phyloP scores from a whole-genome alignment of 2,113 vertebrate species.

The Penelope pileata region DNA sequence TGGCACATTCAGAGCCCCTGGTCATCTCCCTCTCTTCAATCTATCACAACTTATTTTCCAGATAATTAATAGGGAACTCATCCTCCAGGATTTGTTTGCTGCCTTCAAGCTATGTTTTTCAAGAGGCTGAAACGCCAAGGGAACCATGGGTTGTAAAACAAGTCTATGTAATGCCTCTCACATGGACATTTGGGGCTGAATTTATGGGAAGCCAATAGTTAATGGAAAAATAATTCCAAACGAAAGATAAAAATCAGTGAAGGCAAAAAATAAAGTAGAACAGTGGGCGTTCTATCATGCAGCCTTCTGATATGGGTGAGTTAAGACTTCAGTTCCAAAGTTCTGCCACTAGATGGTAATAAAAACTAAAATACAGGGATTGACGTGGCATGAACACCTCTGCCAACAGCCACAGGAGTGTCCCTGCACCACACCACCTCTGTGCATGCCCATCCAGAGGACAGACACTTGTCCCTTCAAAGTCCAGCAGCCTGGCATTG shows the following conservation, averaged over 20 bases:
- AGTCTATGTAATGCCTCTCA: fast-evolving
- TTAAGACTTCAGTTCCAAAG: neutral
- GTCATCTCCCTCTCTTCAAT: neutral
- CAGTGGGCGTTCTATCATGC: neutral
- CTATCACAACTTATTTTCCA: neutral
- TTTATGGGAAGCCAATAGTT: neutral
- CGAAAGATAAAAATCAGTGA: neutral
- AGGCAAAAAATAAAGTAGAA: neutral
- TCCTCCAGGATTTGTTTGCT: neutral
- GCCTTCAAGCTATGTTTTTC: neutral
- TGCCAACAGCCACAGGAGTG: neutral
- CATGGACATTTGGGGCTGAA: neutral
- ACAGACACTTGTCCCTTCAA: neutral
- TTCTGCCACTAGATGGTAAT: slow-evolving; percentile 51
- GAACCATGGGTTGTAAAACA: neutral
- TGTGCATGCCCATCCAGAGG: neutral
- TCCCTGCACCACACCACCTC: neutral
- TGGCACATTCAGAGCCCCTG: neutral
- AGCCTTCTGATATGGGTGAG: neutral
- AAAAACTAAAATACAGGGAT: slow-evolving; percentile 1
- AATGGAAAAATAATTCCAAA: neutral
- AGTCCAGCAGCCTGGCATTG: neutral
- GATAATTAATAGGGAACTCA: neutral
- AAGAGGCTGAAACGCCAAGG: neutral
- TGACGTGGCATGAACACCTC: fast-evolving